phyloP scores from a whole-genome alignment of 2,113 vertebrate species.

The Prochilodus magdalenae region DNA sequence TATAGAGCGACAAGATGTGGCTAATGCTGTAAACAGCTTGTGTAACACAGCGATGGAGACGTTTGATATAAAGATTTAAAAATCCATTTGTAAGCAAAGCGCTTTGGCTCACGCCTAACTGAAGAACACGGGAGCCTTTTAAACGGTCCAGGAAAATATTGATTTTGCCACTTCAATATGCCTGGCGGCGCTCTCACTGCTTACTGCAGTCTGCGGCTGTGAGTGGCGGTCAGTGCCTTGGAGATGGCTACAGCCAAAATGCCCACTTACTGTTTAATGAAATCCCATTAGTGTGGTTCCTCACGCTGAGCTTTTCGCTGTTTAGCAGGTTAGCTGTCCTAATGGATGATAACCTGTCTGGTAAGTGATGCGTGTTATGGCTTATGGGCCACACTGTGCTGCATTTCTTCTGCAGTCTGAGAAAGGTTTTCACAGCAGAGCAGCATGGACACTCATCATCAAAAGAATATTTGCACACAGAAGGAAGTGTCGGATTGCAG shows the following conservation, averaged over 20 bases:
- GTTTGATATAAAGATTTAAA: constrained; percentile 40
- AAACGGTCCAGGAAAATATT: constrained; percentile 43
- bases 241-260: constrained; percentile 39
- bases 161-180: constrained; percentile 42
- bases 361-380: constrained; percentile 20
- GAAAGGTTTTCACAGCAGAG: neutral
- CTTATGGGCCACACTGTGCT: neutral
- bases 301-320: constrained; percentile 29
- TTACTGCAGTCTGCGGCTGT: constrained; percentile 10
- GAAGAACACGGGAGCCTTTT: constrained; percentile 27
- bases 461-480: too few species aligned
- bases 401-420: neutral
- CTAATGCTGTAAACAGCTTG: constrained; percentile 27
- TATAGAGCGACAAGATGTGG: constrained; percentile 17
- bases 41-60: constrained; percentile 17
- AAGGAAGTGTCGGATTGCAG: too few species aligned
- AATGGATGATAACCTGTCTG: constrained; percentile 24
- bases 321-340: constrained; percentile 37
- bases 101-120: constrained; percentile 23
- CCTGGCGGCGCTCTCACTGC: constrained; percentile 28
- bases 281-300: constrained; percentile 37
- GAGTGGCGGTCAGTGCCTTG: constrained; percentile 21
- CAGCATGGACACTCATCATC: too few species aligned
- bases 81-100: constrained; percentile 47
- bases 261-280: constrained; percentile 48